Base-by-base conservation (phyloP, 1,140 invertebrate genomes). In the Lepidurus couesii region DNA sequence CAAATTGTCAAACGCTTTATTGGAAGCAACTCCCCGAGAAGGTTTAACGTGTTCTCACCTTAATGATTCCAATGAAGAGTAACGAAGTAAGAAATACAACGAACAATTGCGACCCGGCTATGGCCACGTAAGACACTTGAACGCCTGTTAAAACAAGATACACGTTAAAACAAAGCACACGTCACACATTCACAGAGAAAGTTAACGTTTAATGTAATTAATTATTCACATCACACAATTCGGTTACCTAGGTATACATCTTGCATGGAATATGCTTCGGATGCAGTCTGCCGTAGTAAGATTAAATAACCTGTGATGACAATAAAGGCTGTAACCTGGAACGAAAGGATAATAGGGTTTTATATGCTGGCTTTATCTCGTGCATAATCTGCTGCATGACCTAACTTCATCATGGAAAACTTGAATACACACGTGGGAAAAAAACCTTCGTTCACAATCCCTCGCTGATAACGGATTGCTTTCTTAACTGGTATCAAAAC, bases 71-170 rank as follows among this genome's bases (percentile, higher is more conserved):
- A 83, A 90, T 88, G 81, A 91, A 87, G 43, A 91, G 85, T 79
- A 90, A 86, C 84, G 90, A 87, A 83, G 90, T 91, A 44, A 91
- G 84, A 26, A 90, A 83, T 80, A 91, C 88, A 89, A 91, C 90
- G 81, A 91, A 91, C 84, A 91, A 87, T 84, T 91, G 90, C 76
- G 90, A 91, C 81, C 90, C 90, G 84, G 91, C 91, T 81, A 91
- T 91, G 80, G 90, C 90, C 81, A 91, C 88, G 84, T 91, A 91
- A 78, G 90, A 90, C 84, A 91, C 91, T 87, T 91, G 90, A 80
- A 91, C 90, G 85, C 90, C 90, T 91, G 88, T 26, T 86, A 87
- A 82, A 81, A 82, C 79, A 81, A 75, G 80, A 80, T 75, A 78
- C 79, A 80, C 34, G 42, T 45, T 75, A 81, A 13, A 73, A 16